Evolutionary conservation across 2,113 vertebrate species (phyloP), one percentile per base, ranked within the genome.

Genomic region (Numenius arquata): DNA sequence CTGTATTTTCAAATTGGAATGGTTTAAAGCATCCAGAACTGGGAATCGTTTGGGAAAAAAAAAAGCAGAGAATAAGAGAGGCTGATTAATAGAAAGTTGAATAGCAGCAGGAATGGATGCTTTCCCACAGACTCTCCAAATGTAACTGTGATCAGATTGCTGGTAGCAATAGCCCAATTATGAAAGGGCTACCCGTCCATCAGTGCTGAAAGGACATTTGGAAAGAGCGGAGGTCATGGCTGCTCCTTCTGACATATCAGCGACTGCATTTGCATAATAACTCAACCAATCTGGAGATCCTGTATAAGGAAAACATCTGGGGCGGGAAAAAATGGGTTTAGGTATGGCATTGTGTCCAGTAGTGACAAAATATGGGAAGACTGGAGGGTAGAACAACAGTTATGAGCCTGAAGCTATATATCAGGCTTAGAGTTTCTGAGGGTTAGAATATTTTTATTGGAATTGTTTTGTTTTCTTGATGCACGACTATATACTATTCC

Each of bases 261-360:
- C 84, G 48, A 40, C 25, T 75, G 22, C 9, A 45, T 73, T 80
- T 90, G 38, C 26, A 7, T 50, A 67, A 12, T 45, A 73, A 22
- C 11, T 10, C 18, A 22, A 15, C 8, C n/a, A 67, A 1, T 50
- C 55, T 81, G n/a, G 20, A 89, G 21, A 59, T 56, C 20, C 14
- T 65, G 1, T 41, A 5, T 55, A 40, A 50, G 47, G 45, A 66
- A 85, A 77, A 50, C 0, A 0, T 26, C 17, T 15, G 4, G 14
- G 10, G 3, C 4, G 6, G 0, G 4, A 4, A 34, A 5, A n/a
- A 30, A 0, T 38, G 15, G 2, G 21, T 84, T 91, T 65, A 48
- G 19, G 5, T 36, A 36, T 47, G 9, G 6, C 18, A n/a, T 48
- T 40, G 30, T 48, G 21, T 85, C 43, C 38, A 40, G 3, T 73